A percentile compares a stretch with the other conserved stretches of the same genome.
These are phyloP conservation scores for Centropristis striata DNA, from an alignment of 2,113 vertebrate genomes.

Conservation along the genomic window DNA sequence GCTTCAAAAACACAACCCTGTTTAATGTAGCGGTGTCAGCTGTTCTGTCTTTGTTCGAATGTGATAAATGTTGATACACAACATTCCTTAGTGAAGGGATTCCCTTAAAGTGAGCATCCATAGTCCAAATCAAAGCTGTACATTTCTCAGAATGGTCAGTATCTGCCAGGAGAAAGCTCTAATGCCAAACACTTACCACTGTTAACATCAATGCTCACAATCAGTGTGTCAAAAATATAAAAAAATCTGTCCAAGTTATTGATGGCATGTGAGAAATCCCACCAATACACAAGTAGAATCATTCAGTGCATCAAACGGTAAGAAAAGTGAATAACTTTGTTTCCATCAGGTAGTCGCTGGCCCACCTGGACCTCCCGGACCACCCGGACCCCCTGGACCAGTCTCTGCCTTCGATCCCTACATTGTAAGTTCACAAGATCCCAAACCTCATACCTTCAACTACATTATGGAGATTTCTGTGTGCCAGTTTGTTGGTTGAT, in stretches of 20 bases:
- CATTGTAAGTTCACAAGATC: conserved; percentile 69
- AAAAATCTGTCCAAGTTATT: background rate
- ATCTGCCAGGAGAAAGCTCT: background rate
- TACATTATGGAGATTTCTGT: background rate
- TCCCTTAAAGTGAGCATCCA: background rate
- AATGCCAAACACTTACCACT: background rate
- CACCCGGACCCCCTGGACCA: conserved; percentile 73
- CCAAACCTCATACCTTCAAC: background rate
- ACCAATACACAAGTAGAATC: background rate
- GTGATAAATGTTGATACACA: background rate
- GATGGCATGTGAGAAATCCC: background rate
- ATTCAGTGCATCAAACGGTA: background rate
- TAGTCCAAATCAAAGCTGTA: background rate
- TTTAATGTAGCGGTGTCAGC: background rate
- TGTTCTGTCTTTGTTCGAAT: background rate
- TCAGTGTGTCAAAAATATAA: background rate
- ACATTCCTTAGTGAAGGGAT: background rate
- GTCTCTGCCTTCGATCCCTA: conserved; percentile 71
- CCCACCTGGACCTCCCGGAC: conserved; percentile 81
- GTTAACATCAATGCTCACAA: background rate
- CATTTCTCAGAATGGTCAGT: background rate
- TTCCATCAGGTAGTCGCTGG: conserved; percentile 86
- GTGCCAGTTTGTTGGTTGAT: background rate
- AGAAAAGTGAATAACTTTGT: conserved; percentile 10
- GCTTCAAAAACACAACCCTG: background rate